These are phyloP conservation scores for Leptodactylus fallax DNA, from an alignment of 2,797 vertebrate genomes.

Conservation along the genomic window DNA sequence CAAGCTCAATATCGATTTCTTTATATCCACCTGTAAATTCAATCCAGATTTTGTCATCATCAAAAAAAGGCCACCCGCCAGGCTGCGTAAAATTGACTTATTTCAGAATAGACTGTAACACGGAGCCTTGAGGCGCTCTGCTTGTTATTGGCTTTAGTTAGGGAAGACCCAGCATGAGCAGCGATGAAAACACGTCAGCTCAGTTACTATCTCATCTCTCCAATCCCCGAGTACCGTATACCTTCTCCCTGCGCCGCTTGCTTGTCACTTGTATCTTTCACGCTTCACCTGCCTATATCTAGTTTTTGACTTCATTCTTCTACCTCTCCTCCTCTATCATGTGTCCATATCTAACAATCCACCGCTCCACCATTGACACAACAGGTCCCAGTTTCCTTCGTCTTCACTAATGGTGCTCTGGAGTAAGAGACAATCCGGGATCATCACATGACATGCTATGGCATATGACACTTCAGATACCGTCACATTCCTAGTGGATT, in stretches of 20 bases:
- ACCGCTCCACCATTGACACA: not conserved
- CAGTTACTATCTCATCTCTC: slow-evolving; percentile 11
- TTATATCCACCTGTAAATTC: not conserved
- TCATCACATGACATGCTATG: not conserved
- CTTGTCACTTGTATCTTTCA: not conserved
- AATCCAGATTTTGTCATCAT: slow-evolving; percentile 13
- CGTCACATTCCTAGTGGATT: not conserved
- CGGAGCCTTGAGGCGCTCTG: not conserved
- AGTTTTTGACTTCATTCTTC: not conserved
- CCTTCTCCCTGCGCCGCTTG: not conserved
- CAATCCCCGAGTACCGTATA: not conserved
- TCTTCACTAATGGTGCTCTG: not conserved
- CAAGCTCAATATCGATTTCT: not conserved
- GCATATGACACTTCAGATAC: not conserved
- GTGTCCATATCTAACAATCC: not conserved
- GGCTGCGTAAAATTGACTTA: not conserved
- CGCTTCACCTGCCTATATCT: not conserved
- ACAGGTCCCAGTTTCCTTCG: not conserved
- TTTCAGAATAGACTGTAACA: not conserved
- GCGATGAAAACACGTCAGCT: slow-evolving; percentile 8
- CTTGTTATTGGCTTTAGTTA: not conserved
- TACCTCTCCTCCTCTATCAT: not conserved
- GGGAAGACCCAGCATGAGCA: slow-evolving; percentile 12
- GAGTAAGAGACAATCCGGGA: not conserved
- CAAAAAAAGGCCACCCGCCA: not conserved